Percentiles rank a stretch among this genome's conserved stretches.
Conservation (phyloP, 2,113 vertebrate genomes). For the Phyllopteryx taeniolatus region DNA sequence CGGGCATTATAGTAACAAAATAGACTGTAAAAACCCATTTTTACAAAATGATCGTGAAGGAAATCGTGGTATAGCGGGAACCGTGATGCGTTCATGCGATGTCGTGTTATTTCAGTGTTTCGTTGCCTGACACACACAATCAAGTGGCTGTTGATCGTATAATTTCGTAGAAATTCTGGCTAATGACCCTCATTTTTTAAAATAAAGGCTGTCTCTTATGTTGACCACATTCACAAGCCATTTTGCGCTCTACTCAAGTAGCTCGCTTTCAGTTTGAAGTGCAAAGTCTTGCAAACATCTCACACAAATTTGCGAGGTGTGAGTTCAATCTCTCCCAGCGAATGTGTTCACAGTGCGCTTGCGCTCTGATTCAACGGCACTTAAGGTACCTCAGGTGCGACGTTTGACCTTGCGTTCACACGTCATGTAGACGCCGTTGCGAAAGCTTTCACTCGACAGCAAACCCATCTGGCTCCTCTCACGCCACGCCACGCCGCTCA, state of each 20-base stretch:
- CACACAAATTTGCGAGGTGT: not conserved
- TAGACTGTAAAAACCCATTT: no score
- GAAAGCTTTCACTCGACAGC: conserved; percentile 34
- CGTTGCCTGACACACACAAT: no score
- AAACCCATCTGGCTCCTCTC: conserved; percentile 43
- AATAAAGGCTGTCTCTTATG: no score
- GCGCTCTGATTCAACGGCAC: no score
- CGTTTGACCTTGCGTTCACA: conserved; percentile 12
- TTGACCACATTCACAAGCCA: not conserved
- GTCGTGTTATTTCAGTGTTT: no score
- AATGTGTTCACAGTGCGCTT: conserved; percentile 24
- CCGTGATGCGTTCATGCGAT: no score
- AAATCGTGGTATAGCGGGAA: no score
- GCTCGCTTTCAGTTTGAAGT: not conserved
- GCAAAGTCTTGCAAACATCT: conserved; percentile 1
- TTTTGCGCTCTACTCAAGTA: not conserved
- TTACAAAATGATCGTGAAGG: no score
- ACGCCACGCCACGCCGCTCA: conserved; percentile 43
- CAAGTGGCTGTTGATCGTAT: no score
- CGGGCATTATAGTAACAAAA: no score
- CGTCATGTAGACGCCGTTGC: conserved; percentile 13
- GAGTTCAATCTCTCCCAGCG: not conserved
- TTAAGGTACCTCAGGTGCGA: conserved; percentile 42
- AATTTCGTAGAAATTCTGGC: no score
- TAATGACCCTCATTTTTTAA: no score